phyloP scores from a whole-genome alignment of 2,888 invertebrate species.

The Hyppa rectilinea region DNA sequence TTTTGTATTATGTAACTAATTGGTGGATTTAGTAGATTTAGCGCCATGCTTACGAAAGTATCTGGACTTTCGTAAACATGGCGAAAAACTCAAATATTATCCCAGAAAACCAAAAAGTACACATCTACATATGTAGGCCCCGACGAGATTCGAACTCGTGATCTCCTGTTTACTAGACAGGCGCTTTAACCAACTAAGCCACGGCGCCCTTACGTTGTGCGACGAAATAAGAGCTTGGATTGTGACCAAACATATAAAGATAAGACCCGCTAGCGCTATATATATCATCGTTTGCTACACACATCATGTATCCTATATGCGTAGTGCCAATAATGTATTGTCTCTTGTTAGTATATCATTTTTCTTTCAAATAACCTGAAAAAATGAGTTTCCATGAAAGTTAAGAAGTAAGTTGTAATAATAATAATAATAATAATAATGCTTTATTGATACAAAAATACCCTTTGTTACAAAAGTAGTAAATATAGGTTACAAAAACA shows the following conservation, averaged over 20 bases:
- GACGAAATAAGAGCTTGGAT: constrained; percentile 15
- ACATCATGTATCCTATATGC: neutral
- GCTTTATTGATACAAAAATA: too few relatives aligned
- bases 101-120: constrained; percentile 29
- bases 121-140: constrained; percentile 45
- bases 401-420: too few relatives aligned
- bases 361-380: neutral
- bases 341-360: neutral
- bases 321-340: neutral
- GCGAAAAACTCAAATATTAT: neutral
- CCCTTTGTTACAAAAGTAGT: too few relatives aligned
- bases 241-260: neutral
- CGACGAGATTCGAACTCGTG: constrained; percentile 85
- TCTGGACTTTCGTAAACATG: neutral
- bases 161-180: constrained; percentile 90
- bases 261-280: neutral
- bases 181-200: constrained; percentile 89
- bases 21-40: too few relatives aligned
- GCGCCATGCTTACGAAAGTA: too few relatives aligned
- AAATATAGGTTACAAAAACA: too few relatives aligned
- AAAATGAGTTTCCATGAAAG: neutral
- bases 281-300: neutral
- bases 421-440: too few relatives aligned
- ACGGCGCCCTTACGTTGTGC: constrained; percentile 75
- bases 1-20: constrained; percentile 1